Conservation (phyloP, 2,888 invertebrate genomes). For the Cryptus armator region DNA sequence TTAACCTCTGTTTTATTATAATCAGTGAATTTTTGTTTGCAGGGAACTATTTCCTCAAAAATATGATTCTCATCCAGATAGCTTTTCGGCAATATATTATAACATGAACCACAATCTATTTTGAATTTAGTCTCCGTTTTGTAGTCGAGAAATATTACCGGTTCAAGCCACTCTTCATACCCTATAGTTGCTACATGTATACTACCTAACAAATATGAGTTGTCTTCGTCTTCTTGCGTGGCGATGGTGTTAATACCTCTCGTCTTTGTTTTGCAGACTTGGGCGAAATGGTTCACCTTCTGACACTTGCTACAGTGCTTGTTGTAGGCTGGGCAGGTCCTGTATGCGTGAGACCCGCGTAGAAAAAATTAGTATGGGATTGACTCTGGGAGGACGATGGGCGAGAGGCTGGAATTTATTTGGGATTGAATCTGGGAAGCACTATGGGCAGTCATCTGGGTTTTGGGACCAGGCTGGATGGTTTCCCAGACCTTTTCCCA, state of each 20-base stretch:
- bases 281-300: constrained; percentile 49
- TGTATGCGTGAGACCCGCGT: constrained; percentile 34
- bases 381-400: too few relatives aligned
- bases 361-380: too few relatives aligned
- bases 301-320: constrained; percentile 53
- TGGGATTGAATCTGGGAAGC: too few relatives aligned
- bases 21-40: constrained; percentile 22
- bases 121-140: too few relatives aligned
- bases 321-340: constrained; percentile 54
- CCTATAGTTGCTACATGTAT: constrained; percentile 6
- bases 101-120: too few relatives aligned
- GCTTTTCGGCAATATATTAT: too few relatives aligned
- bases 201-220: constrained; percentile 29
- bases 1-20: constrained; percentile 34
- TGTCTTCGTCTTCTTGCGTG: constrained; percentile 6
- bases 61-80: too few relatives aligned
- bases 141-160: neutral
- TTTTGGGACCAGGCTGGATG: too few relatives aligned
- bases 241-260: constrained; percentile 4
- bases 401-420: too few relatives aligned
- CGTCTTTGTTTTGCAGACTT: neutral
- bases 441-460: too few relatives aligned
- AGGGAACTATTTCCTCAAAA: neutral
- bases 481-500: too few relatives aligned
- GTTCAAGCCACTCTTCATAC: constrained; percentile 10